These are phyloP conservation scores for Holcopasites calliopsidis DNA, from an alignment of 1,140 invertebrate species.

Conservation along the genomic window DNA sequence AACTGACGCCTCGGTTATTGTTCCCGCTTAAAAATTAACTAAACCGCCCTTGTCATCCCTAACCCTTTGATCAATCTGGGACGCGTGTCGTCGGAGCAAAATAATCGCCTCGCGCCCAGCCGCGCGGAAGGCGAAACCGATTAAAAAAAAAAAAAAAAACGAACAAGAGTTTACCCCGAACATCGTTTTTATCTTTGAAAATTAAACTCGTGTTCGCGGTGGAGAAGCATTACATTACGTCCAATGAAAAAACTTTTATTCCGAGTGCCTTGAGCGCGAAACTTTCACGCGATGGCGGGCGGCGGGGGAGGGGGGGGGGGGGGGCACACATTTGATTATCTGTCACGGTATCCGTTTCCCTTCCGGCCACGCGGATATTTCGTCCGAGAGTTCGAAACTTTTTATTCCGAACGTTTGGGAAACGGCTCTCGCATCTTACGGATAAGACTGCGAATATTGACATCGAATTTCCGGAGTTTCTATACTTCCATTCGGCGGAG, in stretches of 20 bases:
- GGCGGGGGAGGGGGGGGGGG: too few relatives aligned
- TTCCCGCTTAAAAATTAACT: neutral
- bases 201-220: constrained; percentile 13
- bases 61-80: neutral
- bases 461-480: neutral
- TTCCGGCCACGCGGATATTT: constrained; percentile 2
- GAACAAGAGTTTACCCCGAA: too few relatives aligned
- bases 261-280: neutral
- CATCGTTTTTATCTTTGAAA: constrained; percentile 21
- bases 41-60: too few relatives aligned
- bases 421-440: neutral
- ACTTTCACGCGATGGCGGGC: too few relatives aligned
- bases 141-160: too few relatives aligned
- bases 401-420: neutral
- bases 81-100: neutral
- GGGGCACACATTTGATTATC: constrained; percentile 43
- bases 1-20: neutral
- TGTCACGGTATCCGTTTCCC: constrained; percentile 19
- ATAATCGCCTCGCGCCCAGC: neutral
- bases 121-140: neutral
- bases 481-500: neutral
- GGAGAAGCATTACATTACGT: neutral
- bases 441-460: neutral
- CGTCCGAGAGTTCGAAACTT: constrained; percentile 4
- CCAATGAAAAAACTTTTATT: constrained; percentile 46